phyloP scores from a whole-genome alignment of 2,113 vertebrate genomes.

The Eidolon helvum region DNA sequence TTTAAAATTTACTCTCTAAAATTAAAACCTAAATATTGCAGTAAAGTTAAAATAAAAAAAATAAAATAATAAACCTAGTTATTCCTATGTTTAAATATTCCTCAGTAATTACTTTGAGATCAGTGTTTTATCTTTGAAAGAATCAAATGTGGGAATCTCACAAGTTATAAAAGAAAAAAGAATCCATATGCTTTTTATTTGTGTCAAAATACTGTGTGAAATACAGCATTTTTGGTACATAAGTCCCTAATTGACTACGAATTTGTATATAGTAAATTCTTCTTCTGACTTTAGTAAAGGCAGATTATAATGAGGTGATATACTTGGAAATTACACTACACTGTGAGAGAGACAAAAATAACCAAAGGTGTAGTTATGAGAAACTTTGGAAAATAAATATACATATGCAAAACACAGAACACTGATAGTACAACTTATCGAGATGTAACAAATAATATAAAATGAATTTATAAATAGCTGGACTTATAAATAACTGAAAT shows the following conservation, averaged over 20 bases:
- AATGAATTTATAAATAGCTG: background rate
- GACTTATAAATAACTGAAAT: constrained; percentile 27
- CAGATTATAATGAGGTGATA: background rate
- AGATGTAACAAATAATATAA: background rate
- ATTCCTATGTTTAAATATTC: constrained; percentile 25
- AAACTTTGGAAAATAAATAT: background rate
- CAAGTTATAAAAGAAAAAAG: background rate
- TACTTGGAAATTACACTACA: background rate
- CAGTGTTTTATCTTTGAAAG: constrained; percentile 15
- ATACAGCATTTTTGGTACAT: background rate
- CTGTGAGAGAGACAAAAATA: background rate
- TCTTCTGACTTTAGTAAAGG: background rate
- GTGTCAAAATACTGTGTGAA: background rate
- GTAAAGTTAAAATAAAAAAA: background rate
- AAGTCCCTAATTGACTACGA: background rate
- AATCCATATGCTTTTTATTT: constrained; percentile 28
- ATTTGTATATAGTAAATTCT: background rate
- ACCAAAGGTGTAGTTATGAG: background rate
- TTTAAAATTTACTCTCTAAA: background rate
- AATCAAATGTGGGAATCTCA: background rate
- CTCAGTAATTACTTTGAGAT: constrained; percentile 38
- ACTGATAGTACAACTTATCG: background rate
- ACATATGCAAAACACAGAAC: background rate
- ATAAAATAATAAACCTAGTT: constrained; percentile 31
- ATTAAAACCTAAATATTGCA: background rate